phyloP scores from a whole-genome alignment of 2,888 invertebrate genomes.

The Tryphoninae sp. region DNA sequence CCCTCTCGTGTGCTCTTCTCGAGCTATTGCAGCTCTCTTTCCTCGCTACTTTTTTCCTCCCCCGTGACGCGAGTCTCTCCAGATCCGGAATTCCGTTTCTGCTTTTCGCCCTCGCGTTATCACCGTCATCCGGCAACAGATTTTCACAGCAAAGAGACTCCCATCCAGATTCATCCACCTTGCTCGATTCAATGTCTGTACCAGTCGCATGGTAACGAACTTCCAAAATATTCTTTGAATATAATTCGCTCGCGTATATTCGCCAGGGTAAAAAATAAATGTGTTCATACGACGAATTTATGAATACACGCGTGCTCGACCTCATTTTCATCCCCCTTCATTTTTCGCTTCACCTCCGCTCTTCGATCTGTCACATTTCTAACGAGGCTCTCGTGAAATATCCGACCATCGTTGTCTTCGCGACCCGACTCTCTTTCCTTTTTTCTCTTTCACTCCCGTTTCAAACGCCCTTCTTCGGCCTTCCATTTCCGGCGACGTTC shows the following conservation, averaged over 20 bases:
- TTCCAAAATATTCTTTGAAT: background rate
- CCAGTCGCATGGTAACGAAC: background rate
- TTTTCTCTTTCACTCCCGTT: constrained; percentile 51
- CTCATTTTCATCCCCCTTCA: constrained; percentile 12
- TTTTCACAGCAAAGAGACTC: constrained; percentile 25
- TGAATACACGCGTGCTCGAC: constrained; percentile 18
- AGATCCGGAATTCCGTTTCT: constrained; percentile 54
- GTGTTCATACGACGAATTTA: background rate
- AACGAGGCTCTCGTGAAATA: background rate
- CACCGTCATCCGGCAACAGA: constrained; percentile 44
- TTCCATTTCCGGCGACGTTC: constrained; percentile 55
- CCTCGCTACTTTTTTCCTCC: constrained; percentile 30
- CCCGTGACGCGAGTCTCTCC: constrained; percentile 40
- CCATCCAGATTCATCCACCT: background rate
- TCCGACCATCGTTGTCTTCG: constrained; percentile 23
- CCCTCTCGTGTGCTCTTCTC: constrained; percentile 15
- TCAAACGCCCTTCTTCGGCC: constrained; percentile 13
- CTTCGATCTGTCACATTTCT: constrained; percentile 22
- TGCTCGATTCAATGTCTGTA: constrained; percentile 18
- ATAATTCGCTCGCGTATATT: background rate
- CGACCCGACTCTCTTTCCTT: constrained; percentile 47
- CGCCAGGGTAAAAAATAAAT: background rate
- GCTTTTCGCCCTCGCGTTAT: constrained; percentile 34
- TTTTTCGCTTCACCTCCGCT: constrained; percentile 35
- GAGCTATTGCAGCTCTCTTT: constrained; percentile 32